Evolutionary conservation across 92 coral and sea anemone genomes (phyloP), one percentile per base, ranked within the genome.

Genomic region (Porites cylindrica): DNA sequence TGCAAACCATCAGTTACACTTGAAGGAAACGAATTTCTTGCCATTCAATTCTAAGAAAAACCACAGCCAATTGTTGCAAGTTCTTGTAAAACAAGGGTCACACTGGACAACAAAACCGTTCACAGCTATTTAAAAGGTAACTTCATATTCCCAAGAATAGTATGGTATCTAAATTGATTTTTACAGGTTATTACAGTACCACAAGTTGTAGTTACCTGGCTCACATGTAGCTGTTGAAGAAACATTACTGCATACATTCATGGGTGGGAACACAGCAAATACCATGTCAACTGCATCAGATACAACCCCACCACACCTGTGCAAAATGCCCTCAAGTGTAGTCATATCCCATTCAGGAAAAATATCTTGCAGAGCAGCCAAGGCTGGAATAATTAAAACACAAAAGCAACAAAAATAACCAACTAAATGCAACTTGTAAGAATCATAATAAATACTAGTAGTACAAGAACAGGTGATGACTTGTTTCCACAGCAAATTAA

Each of bases 291-390:
- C 78, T 73, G 78, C 78, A 47, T 73, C 61, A 53, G 78, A 47
- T 47, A 73, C 78, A 73, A 47, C 78, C 58, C 78, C 78, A 73
- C 78, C 78, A 73, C 78, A 73, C 78, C 61, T 73, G 60, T 47
- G 78, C 78, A 73, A 73, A 73, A 47, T 73, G 21, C 58, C 78
- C 54, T 53, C 61, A 47, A 43, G 78, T 73, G 78, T 53, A 73
- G 78, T 73, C 78, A 73, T 53, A 47, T 73, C 78, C 54, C 78
- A 53, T 73, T 73, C 59, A 24, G 78, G 78, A 73, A 73, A n/a
- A 73, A 21, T 47, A 47, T 73, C 54, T 73, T 73, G 78, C 78
- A 73, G 54, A 73, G 78, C 59, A 73, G 54, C 78, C 78, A 73
- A 47, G 78, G 58, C 78, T 73, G 78, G 61, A 73, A 73, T 47